Percentiles rank a stretch among this genome's conserved stretches.
Evolutionary conservation across 2,888 invertebrate genomes (phyloP).

Genomic region (Minunthozetes semirufus): DNA sequence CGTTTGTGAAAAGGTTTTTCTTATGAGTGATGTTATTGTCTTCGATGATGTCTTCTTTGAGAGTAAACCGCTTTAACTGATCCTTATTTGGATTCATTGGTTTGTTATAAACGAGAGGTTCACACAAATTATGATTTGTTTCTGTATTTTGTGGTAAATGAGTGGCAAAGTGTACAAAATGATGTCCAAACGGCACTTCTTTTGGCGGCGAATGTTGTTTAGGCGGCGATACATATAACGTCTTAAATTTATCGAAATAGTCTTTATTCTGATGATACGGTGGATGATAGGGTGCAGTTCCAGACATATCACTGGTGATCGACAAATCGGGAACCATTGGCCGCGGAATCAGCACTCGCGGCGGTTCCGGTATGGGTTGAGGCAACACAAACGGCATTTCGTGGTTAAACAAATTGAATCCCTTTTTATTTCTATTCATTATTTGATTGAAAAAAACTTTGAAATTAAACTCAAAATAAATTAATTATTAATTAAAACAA

Average conservation of each 20-base stretch:
- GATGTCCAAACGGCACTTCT: not conserved
- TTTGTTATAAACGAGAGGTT: not conserved
- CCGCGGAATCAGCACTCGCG: constrained; percentile 1
- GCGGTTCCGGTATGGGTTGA: constrained; percentile 8
- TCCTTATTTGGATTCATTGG: not conserved
- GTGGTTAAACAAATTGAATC: not conserved
- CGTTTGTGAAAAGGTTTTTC: not conserved
- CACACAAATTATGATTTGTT: not conserved
- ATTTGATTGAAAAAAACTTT: not conserved
- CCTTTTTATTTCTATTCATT: not conserved
- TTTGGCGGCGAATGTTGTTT: not conserved
- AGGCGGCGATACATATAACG: not conserved
- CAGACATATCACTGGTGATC: not conserved
- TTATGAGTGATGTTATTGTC: not conserved
- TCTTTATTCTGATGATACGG: not conserved
- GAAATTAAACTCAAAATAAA: no score
- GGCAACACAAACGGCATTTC: constrained; percentile 21
- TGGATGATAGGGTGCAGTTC: not conserved
- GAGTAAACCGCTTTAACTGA: not conserved
- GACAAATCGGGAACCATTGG: constrained; percentile 20
- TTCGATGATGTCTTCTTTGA: not conserved
- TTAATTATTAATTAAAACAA: not conserved
- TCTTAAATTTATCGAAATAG: not conserved
- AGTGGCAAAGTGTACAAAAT: not conserved
- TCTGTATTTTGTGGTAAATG: not conserved